phyloP scores from a whole-genome alignment of 2,888 invertebrate species.

The Mythimna pallens region DNA sequence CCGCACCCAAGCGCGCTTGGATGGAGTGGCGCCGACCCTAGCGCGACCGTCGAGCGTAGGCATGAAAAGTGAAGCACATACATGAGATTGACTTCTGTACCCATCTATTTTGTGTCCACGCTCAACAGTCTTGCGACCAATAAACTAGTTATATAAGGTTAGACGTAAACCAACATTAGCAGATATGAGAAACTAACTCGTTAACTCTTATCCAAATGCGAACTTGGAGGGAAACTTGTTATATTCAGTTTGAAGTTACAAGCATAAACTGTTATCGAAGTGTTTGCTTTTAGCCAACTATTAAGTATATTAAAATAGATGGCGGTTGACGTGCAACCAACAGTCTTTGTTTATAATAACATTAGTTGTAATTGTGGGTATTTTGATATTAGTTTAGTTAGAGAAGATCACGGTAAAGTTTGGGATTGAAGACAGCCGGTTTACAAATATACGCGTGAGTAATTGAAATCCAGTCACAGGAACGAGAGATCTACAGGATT shows the following conservation, averaged over 20 bases:
- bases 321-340: constrained; percentile 4
- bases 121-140: no score
- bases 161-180: background rate
- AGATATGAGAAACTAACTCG: constrained; percentile 7
- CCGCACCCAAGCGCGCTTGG: no score
- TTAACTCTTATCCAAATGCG: background rate
- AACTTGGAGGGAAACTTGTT: constrained; percentile 5
- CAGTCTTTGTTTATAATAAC: constrained; percentile 11
- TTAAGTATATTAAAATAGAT: constrained; percentile 44
- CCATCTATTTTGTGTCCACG: no score
- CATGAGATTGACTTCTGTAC: no score
- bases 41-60: no score
- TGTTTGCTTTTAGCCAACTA: constrained; percentile 22
- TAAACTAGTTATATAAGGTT: background rate
- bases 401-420: background rate
- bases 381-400: background rate
- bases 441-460: no score
- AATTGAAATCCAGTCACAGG: no score
- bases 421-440: background rate
- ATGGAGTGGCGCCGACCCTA: no score
- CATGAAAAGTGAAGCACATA: no score
- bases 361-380: constrained; percentile 14
- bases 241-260: constrained; percentile 6
- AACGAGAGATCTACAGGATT: no score
- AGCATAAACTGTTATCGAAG: constrained; percentile 40